Conservation (phyloP, 2,113 vertebrate species). For the Trematocara zebra region DNA sequence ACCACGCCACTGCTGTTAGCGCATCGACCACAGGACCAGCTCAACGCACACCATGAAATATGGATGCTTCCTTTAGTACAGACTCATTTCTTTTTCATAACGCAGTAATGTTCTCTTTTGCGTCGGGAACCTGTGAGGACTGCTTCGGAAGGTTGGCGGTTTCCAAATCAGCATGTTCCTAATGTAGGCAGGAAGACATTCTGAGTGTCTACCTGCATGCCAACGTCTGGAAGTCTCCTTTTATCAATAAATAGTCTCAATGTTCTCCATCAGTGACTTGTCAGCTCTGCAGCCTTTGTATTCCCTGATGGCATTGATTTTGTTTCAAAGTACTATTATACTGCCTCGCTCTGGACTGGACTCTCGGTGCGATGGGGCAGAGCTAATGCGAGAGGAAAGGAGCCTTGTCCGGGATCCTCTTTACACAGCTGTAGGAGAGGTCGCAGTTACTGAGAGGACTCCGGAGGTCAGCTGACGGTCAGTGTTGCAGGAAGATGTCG, state of each 20-base stretch:
- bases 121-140: background rate
- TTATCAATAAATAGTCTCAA: slow-evolving; percentile 41
- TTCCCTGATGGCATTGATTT: background rate
- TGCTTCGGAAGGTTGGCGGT: background rate
- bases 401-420: slow-evolving; percentile 20
- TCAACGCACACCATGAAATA: slow-evolving; percentile 61
- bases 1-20: background rate
- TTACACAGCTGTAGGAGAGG: slow-evolving; percentile 17
- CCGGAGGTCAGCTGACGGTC: slow-evolving; percentile 23
- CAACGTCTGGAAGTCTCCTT: background rate
- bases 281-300: background rate
- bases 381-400: slow-evolving; percentile 47
- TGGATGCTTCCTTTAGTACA: slow-evolving; percentile 52
- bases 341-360: background rate
- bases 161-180: background rate
- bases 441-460: slow-evolving; percentile 23
- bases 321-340: slow-evolving; percentile 2
- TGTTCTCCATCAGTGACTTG: slow-evolving; percentile 1
- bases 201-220: background rate
- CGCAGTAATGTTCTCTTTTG: slow-evolving; percentile 36
- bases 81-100: slow-evolving; percentile 66
- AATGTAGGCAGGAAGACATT: background rate
- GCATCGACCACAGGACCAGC: slow-evolving; percentile 23
- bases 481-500: background rate
- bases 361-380: slow-evolving; percentile 18